These are phyloP conservation scores for Cryptocheilus praepositus DNA, from an alignment of 2,888 invertebrate species.

Conservation along the genomic window DNA sequence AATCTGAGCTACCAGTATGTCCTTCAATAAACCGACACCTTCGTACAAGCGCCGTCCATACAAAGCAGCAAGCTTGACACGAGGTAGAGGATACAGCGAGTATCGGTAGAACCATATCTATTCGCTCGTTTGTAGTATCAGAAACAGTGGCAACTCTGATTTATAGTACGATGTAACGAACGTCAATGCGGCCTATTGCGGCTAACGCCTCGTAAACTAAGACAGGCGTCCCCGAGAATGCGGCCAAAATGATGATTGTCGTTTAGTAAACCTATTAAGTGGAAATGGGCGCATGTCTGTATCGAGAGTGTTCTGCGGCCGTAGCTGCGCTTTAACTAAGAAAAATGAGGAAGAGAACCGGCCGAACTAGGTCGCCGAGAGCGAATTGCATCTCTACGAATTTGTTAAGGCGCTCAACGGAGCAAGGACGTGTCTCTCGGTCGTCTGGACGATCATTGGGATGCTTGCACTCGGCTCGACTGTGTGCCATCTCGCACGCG, in stretches of 20 bases:
- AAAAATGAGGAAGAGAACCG: conserved; percentile 39
- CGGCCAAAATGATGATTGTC: conserved; percentile 69
- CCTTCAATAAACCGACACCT: too few relatives aligned
- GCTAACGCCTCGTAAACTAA: conserved; percentile 60
- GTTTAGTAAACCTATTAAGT: conserved; percentile 63
- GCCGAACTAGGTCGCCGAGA: conserved; percentile 28
- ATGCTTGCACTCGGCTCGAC: neutral
- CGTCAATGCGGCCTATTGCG: conserved; percentile 65
- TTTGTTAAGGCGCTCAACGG: too few relatives aligned
- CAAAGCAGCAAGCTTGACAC: too few relatives aligned
- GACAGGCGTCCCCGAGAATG: conserved; percentile 55
- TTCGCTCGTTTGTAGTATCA: conserved; percentile 30
- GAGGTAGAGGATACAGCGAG: too few relatives aligned
- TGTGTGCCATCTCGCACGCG: too few relatives aligned
- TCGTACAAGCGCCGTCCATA: too few relatives aligned
- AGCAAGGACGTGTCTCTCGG: conserved; percentile 21
- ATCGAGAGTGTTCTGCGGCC: conserved; percentile 24
- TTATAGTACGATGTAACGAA: conserved; percentile 57
- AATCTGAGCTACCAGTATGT: too few relatives aligned
- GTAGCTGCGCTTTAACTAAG: conserved; percentile 27
- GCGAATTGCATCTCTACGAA: too few relatives aligned
- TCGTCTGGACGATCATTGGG: neutral
- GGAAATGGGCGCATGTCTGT: conserved; percentile 34
- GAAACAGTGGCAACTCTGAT: conserved; percentile 59
- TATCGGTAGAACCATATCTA: too few relatives aligned